Conservation (phyloP, 2,888 invertebrate species). For the Dasypogon diadema region DNA sequence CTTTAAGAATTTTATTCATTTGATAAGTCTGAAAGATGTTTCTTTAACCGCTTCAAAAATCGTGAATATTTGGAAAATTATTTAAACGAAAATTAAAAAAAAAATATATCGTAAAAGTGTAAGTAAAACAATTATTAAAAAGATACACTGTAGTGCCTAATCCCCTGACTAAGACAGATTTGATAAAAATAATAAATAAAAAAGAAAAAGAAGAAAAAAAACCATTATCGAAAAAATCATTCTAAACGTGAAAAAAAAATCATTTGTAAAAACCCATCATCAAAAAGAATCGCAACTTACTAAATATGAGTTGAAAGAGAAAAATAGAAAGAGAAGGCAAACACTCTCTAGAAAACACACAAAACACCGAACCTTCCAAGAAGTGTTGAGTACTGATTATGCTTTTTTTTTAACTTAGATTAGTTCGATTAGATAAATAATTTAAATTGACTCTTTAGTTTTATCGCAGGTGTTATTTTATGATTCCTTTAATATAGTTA, state of each 20-base stretch:
- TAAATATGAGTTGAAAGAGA: background rate
- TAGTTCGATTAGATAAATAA: background rate
- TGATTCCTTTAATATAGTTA: conserved; percentile 55
- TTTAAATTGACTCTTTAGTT: conserved; percentile 22
- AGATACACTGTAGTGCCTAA: conserved; percentile 62
- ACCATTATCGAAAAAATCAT: conserved; percentile 56
- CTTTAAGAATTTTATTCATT: background rate
- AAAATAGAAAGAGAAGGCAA: background rate
- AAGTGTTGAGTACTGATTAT: conserved; percentile 20
- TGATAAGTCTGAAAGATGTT: background rate
- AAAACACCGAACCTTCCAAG: conserved; percentile 45
- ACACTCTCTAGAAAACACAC: conserved; percentile 24
- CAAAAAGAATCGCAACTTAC: background rate
- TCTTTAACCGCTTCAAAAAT: background rate
- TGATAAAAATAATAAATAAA: conserved; percentile 55
- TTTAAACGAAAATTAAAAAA: conserved; percentile 53
- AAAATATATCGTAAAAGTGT: conserved; percentile 55
- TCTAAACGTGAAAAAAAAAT: conserved; percentile 1
- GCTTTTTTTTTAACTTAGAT: background rate
- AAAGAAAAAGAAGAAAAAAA: conserved; percentile 58
- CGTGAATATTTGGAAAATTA: conserved; percentile 30
- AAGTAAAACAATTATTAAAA: conserved; percentile 47
- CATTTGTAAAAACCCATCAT: conserved; percentile 9
- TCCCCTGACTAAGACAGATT: conserved; percentile 59
- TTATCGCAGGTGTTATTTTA: conserved; percentile 28